Evolutionary conservation across 1,140 invertebrate species (phyloP).

Genomic region (Triops cancriformis): DNA sequence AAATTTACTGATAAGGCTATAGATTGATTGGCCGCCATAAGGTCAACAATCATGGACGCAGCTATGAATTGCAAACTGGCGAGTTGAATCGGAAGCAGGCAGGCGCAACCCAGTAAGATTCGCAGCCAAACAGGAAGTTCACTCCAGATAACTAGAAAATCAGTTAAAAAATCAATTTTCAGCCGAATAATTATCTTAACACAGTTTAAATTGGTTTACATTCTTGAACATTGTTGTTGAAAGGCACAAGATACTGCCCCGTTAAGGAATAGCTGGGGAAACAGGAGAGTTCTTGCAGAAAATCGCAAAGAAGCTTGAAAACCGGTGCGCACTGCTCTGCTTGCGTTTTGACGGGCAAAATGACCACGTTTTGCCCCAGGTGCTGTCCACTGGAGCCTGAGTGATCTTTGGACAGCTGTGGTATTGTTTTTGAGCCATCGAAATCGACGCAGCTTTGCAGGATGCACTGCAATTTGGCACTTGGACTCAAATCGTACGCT

Average conservation of each 20-base stretch:
- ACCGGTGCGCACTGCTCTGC: background rate
- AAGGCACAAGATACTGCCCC: background rate
- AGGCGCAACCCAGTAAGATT: slow-evolving; percentile 57
- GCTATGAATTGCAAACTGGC: slow-evolving; percentile 54
- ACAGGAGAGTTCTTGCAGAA: background rate
- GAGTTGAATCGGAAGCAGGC: slow-evolving; percentile 50
- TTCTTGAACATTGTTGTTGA: slow-evolving; percentile 14
- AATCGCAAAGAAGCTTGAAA: background rate
- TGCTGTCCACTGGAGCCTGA: background rate
- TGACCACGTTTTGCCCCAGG: background rate
- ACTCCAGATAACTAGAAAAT: background rate
- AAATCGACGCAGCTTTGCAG: background rate
- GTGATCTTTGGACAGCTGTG: background rate
- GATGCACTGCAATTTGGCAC: background rate
- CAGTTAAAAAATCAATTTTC: background rate
- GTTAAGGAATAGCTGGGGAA: background rate
- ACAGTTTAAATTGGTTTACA: too few species aligned
- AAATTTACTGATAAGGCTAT: slow-evolving; percentile 33
- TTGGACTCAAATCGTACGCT: background rate
- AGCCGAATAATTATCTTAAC: too few species aligned
- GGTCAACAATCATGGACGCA: slow-evolving; percentile 62
- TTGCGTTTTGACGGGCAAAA: background rate
- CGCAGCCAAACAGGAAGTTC: slow-evolving; percentile 67
- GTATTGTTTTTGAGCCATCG: background rate
- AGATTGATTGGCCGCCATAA: slow-evolving; percentile 50